Percentiles rank a stretch among this genome's conserved stretches.
Evolutionary conservation across 2,888 invertebrate species (phyloP).

Genomic region (Lochmaea capreae): DNA sequence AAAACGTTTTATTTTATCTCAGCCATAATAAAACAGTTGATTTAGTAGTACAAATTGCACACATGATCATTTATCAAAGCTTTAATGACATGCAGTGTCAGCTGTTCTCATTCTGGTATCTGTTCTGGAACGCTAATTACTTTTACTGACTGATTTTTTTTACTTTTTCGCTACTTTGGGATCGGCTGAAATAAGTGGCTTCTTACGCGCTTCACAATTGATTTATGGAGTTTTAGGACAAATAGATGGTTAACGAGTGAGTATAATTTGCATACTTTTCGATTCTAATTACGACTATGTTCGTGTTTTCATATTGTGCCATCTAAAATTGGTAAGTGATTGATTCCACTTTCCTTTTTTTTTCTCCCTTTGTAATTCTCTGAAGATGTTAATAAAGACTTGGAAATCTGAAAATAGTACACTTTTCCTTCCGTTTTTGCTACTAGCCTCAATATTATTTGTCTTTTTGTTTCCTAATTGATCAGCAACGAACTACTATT

Average conservation of each 20-base stretch:
- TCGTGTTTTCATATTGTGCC: background rate
- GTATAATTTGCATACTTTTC: slow-evolving; percentile 23
- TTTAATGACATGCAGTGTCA: slow-evolving; percentile 42
- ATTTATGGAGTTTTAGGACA: slow-evolving; percentile 34
- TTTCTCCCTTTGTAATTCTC: too few species aligned
- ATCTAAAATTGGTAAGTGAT: too few species aligned
- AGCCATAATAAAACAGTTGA: slow-evolving; percentile 35
- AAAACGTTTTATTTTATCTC: slow-evolving; percentile 36
- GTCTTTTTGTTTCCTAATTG: too few species aligned
- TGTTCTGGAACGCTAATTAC: slow-evolving; percentile 43
- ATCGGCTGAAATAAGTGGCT: slow-evolving; percentile 18
- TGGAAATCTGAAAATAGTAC: too few species aligned
- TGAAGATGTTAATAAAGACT: too few species aligned
- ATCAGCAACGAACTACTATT: too few species aligned
- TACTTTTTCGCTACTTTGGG: slow-evolving; percentile 6
- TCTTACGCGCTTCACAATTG: slow-evolving; percentile 21
- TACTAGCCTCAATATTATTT: too few species aligned
- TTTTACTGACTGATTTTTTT: slow-evolving; percentile 32
- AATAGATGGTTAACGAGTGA: slow-evolving; percentile 27
- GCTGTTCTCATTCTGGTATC: slow-evolving; percentile 37
- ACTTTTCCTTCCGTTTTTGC: too few species aligned
- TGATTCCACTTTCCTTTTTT: too few species aligned
- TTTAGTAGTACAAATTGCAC: slow-evolving; percentile 37
- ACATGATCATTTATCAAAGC: slow-evolving; percentile 41
- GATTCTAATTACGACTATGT: background rate